These are phyloP conservation scores for Petrosia ficiformis DNA, from an alignment of 37 sponge, comb jelly and placozoan genomes.

Conservation along the genomic window DNA sequence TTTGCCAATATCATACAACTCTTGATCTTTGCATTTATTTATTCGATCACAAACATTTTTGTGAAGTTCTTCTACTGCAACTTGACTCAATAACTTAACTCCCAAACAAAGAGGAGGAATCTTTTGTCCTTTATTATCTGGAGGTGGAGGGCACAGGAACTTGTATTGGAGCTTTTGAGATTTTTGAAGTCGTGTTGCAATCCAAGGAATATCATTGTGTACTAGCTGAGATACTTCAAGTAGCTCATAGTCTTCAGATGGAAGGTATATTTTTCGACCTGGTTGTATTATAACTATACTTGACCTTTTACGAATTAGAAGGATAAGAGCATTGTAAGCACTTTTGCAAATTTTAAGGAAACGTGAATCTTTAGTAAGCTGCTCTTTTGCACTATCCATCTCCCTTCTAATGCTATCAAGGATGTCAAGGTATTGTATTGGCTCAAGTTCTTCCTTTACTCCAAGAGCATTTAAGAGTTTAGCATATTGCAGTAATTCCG, in stretches of 20 bases:
- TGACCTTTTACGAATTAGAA: neutral
- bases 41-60: neutral
- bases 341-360: constrained; percentile 7
- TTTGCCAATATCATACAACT: constrained; percentile 1
- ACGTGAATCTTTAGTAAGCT: neutral
- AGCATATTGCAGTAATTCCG: neutral
- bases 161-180: neutral
- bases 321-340: constrained; percentile 28
- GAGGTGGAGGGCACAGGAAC: neutral
- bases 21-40: constrained; percentile 32
- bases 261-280: neutral
- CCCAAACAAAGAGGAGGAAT: constrained; percentile 34
- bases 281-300: neutral
- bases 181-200: constrained; percentile 4
- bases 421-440: constrained; percentile 16
- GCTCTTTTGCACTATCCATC: neutral
- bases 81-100: constrained; percentile 18
- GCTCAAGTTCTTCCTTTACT: neutral
- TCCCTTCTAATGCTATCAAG: constrained; percentile 5
- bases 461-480: neutral
- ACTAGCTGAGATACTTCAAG: constrained; percentile 4
- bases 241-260: constrained; percentile 25
- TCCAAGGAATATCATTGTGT: constrained; percentile 54
- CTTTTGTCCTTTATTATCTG: constrained; percentile 12
- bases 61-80: constrained; percentile 40